Base-by-base conservation (phyloP, 2,113 vertebrate species). In the Dascyllus trimaculatus region DNA sequence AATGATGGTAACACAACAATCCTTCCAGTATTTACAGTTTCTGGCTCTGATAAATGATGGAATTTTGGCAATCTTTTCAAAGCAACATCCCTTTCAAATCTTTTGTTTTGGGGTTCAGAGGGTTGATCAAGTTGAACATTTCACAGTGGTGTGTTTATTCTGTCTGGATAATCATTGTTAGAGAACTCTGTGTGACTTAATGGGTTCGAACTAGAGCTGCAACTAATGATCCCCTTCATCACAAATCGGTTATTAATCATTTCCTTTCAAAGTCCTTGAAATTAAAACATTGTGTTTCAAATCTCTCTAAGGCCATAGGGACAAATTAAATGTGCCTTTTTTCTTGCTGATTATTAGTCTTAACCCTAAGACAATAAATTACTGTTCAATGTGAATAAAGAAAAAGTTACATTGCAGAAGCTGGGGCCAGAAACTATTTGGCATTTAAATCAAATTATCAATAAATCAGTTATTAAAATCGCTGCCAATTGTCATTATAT, bases 401-500 rank as follows among this genome's bases (percentile, higher is more conserved):
- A 51, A 45, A 29, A 49, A 11, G n/a, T 38, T 26, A 46, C 17
- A 56, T 18, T 75, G 51, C 11, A 64, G n/a, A 64, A 52, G 66
- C 9, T 21, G 18, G n/a, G 29, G 40, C 2, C 22, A 4, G 18
- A 29, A 8, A 19, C 22, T 24, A 15, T 60, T n/a, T 54, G 5
- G 5, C 14, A 3, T 21, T n/a, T 43, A 43, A 11, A 14, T 17
- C 10, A 51, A 59, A 53, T 17, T 0, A 53, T 32, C 15, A 38
- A 35, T 35, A 7, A 35, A 61, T 17, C 14, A n/a, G 18, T 21
- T 8, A 54, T 49, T 4, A 6, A 66, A 75, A 58, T 29, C 6
- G 14, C 5, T 74, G 22, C 43, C 6, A 68, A 0, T 9, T 40
- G 3, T 11, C 38, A 40, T 11, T 40, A 2, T 40, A 5, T 40